Percentiles rank a stretch among this genome's conserved stretches.
Evolutionary conservation across 2,113 vertebrate species (phyloP).

Genomic region (Saccopteryx bilineata): DNA sequence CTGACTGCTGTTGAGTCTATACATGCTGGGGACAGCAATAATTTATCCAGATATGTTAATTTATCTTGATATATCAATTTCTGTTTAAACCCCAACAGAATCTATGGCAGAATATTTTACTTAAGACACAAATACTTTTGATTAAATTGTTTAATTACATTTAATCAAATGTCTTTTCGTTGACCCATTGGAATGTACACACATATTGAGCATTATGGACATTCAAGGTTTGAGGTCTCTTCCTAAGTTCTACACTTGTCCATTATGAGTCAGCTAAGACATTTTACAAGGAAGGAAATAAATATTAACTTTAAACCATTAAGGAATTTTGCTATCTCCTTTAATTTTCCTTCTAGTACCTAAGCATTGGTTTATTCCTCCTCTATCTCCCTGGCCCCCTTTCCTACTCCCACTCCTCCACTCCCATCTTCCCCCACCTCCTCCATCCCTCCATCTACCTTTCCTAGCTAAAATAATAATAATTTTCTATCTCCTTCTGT

Average conservation of each 20-base stretch:
- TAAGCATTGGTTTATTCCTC: neutral
- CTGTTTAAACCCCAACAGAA: neutral
- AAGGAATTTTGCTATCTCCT: neutral
- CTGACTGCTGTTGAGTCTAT: neutral
- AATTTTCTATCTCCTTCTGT: neutral
- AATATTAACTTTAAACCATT: neutral
- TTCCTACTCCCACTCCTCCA: neutral
- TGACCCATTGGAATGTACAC: neutral
- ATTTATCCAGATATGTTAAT: neutral
- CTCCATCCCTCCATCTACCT: neutral
- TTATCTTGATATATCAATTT: neutral
- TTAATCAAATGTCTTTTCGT: constrained; percentile 8
- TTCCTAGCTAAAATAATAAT: neutral
- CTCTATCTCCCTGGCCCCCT: rapidly evolving
- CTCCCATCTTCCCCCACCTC: too few relatives aligned
- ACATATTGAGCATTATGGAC: neutral
- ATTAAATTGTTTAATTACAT: constrained; percentile 1
- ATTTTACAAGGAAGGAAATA: constrained; percentile 8
- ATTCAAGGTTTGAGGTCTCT: neutral
- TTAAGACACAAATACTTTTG: neutral
- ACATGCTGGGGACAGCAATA: neutral
- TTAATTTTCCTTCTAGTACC: neutral
- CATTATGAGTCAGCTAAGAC: neutral
- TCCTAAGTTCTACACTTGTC: neutral
- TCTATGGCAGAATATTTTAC: constrained; percentile 10